Evolutionary conservation across 2,113 vertebrate species (phyloP).

Genomic region (Zingel zingel): DNA sequence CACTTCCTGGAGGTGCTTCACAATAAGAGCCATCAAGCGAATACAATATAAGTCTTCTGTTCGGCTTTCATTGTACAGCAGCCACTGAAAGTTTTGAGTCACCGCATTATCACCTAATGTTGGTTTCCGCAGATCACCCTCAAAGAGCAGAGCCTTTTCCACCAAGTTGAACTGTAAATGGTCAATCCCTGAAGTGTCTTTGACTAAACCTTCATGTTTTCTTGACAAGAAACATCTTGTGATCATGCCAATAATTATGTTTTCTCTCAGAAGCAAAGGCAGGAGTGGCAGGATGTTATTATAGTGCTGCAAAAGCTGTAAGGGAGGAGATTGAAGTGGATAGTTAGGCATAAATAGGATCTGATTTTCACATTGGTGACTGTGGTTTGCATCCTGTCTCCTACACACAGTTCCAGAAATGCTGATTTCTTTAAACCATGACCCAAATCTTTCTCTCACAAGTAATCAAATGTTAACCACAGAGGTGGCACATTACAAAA

Average conservation of each 20-base stretch:
- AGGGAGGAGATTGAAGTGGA: not conserved
- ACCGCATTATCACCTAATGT: not conserved
- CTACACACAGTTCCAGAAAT: not conserved
- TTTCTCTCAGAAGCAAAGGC: not conserved
- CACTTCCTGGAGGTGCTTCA: constrained; percentile 36
- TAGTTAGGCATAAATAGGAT: not conserved
- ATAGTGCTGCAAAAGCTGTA: not conserved
- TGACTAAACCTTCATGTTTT: constrained; percentile 6
- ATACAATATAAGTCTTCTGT: not conserved
- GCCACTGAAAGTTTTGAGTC: not conserved
- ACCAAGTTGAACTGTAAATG: not conserved
- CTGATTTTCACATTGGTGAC: constrained; percentile 1
- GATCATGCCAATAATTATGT: not conserved
- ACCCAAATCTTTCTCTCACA: not conserved
- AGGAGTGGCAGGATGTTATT: not conserved
- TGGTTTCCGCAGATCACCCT: not conserved
- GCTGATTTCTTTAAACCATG: not conserved
- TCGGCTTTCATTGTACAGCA: not conserved
- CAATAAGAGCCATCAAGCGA: constrained; percentile 28
- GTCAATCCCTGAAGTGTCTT: not conserved
- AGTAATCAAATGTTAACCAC: not conserved
- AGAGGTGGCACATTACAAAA: not conserved
- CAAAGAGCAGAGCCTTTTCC: not conserved
- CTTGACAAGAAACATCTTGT: not conserved
- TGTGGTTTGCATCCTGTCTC: not conserved